Conservation (phyloP, 2,113 vertebrate genomes). For the Ochotona princeps region DNA sequence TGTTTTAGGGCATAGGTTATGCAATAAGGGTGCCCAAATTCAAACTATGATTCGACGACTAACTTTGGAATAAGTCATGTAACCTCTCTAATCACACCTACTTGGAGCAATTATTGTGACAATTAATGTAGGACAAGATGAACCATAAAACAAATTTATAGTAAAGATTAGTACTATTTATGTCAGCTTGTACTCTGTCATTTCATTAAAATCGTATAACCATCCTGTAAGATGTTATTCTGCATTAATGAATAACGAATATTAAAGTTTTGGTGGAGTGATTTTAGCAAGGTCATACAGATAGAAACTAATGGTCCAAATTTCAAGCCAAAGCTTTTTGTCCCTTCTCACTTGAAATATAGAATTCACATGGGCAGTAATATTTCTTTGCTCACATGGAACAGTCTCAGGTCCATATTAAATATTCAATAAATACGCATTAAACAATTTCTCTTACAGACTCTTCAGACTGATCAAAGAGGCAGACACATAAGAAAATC, state of each 20-base stretch:
- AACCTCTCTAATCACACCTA: neutral
- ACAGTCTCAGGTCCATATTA: neutral
- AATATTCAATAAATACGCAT: conserved; percentile 4
- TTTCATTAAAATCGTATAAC: conserved; percentile 37
- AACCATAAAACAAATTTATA: neutral
- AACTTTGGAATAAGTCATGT: neutral
- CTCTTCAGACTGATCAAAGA: neutral
- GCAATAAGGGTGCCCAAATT: neutral
- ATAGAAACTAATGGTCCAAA: neutral
- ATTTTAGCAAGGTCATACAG: neutral
- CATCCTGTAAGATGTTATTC: neutral
- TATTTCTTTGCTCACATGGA: neutral
- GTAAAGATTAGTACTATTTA: neutral
- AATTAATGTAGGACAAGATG: neutral
- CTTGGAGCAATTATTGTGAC: neutral
- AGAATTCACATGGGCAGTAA: neutral
- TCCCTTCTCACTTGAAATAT: neutral
- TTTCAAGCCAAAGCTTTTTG: conserved; percentile 38
- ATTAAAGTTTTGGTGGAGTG: neutral
- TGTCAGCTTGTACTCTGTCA: neutral
- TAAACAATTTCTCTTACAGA: neutral
- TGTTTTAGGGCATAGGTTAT: neutral
- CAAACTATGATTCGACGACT: neutral
- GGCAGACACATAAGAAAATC: neutral
- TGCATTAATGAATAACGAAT: neutral